A percentile compares a stretch with the other conserved stretches of the same genome.
phyloP scores from a whole-genome alignment of 2,113 vertebrate species.

The Picathartes gymnocephalus region DNA sequence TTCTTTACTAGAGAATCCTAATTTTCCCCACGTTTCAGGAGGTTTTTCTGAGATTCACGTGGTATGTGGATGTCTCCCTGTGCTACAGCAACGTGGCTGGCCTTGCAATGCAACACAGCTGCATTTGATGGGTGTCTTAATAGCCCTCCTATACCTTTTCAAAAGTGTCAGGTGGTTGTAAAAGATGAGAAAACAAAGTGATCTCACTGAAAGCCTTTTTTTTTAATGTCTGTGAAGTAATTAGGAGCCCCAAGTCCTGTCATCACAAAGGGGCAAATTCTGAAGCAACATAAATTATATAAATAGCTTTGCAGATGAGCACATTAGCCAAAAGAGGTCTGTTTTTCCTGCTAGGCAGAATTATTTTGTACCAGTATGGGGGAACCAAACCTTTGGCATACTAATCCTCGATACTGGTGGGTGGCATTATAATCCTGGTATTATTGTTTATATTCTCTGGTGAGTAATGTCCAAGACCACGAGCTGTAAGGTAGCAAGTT shows the following conservation, averaged over 20 bases:
- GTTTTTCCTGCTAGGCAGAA: constrained; percentile 32
- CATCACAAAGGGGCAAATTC: background rate
- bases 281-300: background rate
- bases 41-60: background rate
- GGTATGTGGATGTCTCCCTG: background rate
- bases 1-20: background rate
- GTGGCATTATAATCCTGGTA: background rate
- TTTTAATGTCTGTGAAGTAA: background rate
- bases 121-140: background rate
- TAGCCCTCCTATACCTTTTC: background rate
- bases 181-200: background rate
- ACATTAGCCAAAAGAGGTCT: background rate
- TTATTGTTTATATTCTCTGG: background rate
- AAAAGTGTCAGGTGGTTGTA: background rate
- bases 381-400: background rate
- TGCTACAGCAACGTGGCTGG: background rate
- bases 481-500: background rate
- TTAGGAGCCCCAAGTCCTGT: background rate
- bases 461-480: background rate
- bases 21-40: background rate
- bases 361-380: constrained; percentile 22
- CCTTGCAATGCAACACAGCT: background rate
- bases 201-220: background rate
- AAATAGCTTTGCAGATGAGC: constrained; percentile 24
- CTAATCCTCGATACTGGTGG: background rate